Evolutionary conservation across 2,113 vertebrate genomes (phyloP).

Genomic region (Toxotes chatareus): DNA sequence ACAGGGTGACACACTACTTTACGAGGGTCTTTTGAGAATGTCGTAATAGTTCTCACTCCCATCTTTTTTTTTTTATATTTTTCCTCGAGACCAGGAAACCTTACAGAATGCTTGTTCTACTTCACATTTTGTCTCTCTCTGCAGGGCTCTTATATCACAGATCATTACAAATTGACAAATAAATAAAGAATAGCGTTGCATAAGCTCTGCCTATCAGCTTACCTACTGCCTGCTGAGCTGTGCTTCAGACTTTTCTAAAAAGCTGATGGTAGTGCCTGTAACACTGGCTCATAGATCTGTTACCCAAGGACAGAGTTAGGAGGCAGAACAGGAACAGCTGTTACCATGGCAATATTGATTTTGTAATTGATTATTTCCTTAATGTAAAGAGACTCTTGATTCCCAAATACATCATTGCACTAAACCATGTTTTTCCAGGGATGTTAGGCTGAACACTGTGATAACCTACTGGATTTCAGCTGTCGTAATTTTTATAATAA

Average conservation of each 20-base stretch:
- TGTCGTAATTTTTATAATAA: not conserved
- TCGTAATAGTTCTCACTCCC: conserved; percentile 76
- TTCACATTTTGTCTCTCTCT: conserved; percentile 37
- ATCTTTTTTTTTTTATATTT: conserved; percentile 40
- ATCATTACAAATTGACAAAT: conserved; percentile 41
- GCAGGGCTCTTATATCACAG: conserved; percentile 42
- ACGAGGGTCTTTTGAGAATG: conserved; percentile 78
- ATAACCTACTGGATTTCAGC: not conserved
- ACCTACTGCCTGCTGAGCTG: not conserved
- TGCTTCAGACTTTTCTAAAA: conserved; percentile 9
- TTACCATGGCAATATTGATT: conserved; percentile 1
- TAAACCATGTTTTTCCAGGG: not conserved
- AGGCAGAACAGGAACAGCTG: conserved; percentile 22
- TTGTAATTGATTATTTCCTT: conserved; percentile 7
- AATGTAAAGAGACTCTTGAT: not conserved
- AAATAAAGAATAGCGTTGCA: conserved; percentile 51
- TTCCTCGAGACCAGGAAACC: conserved; percentile 52
- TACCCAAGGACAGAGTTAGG: not conserved
- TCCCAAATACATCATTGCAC: not conserved
- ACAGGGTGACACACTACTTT: conserved; percentile 81
- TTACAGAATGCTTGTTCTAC: conserved; percentile 49
- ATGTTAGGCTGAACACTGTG: not conserved
- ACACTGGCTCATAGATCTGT: conserved; percentile 5
- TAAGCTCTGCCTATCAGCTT: conserved; percentile 26
- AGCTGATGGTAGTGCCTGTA: not conserved